Percentiles rank a stretch among this genome's conserved stretches.
Conservation (phyloP, 2,888 invertebrate genomes). For the Oscheius sp. region DNA sequence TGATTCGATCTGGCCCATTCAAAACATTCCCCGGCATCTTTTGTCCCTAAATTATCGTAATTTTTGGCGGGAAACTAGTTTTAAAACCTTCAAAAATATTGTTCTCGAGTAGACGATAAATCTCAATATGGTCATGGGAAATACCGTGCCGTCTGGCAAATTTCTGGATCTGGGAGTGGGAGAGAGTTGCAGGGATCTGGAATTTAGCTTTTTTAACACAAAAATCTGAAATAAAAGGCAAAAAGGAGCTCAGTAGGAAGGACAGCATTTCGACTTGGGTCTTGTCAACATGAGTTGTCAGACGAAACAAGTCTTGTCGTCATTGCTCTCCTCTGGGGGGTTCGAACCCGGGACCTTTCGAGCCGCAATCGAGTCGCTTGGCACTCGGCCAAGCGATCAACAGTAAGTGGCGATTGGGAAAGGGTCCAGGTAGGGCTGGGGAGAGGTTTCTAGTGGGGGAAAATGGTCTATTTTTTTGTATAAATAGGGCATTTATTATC, state of each 20-base stretch:
- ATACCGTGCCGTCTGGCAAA: neutral
- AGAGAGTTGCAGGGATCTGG: neutral
- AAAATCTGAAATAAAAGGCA: neutral
- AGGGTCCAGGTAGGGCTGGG: too few relatives aligned
- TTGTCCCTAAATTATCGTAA: neutral
- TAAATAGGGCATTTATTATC: too few relatives aligned
- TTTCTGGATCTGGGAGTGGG: neutral
- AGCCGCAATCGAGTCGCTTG: neutral
- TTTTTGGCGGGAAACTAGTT: neutral
- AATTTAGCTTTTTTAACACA: constrained; percentile 6
- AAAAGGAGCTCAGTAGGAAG: constrained; percentile 56
- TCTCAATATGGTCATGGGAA: constrained; percentile 1
- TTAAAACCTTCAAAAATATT: constrained; percentile 2
- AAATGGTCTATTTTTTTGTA: too few relatives aligned
- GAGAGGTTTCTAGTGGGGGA: too few relatives aligned
- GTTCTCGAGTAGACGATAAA: neutral
- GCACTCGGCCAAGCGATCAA: neutral
- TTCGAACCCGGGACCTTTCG: constrained; percentile 34
- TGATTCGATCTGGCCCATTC: constrained; percentile 1
- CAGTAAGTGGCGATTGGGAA: neutral
- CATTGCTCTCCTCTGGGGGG: constrained; percentile 40
- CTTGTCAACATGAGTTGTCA: constrained; percentile 15
- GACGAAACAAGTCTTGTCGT: constrained; percentile 53
- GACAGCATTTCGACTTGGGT: constrained; percentile 43
- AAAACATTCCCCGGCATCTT: constrained; percentile 3